These are phyloP conservation scores for Embidobia sp. DNA, from an alignment of 2,888 invertebrate genomes.

Conservation along the genomic window DNA sequence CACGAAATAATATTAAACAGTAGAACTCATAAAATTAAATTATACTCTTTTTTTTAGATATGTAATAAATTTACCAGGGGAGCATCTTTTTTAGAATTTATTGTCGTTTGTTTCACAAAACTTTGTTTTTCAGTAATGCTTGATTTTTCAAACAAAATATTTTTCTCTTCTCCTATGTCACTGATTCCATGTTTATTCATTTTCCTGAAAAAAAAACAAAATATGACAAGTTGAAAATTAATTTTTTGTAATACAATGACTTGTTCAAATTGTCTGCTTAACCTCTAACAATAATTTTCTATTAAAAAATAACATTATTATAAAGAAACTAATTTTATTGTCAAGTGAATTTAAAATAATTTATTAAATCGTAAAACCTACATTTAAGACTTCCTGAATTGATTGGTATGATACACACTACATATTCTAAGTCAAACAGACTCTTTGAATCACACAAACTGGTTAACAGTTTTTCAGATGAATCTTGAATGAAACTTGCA, in stretches of 20 bases:
- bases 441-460: too few relatives aligned
- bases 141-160: constrained; percentile 67
- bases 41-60: neutral
- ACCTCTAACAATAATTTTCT: neutral
- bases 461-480: too few relatives aligned
- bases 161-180: constrained; percentile 67
- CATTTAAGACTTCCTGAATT: too few relatives aligned
- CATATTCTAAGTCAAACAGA: too few relatives aligned
- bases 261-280: neutral
- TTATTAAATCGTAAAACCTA: too few relatives aligned
- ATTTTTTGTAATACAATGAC: too few relatives aligned
- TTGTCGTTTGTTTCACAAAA: constrained; percentile 57
- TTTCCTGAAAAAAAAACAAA: constrained; percentile 47
- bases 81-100: constrained; percentile 12
- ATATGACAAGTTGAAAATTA: neutral
- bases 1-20: too few relatives aligned
- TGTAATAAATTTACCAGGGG: constrained; percentile 7
- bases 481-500: too few relatives aligned
- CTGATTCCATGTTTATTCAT: constrained; percentile 71
- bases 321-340: too few relatives aligned
- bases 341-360: neutral
- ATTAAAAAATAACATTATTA: too few relatives aligned
- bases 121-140: constrained; percentile 68
- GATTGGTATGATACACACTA: too few relatives aligned
- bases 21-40: neutral